Conservation (phyloP, 2,797 vertebrate genomes). For the Poecilia picta region DNA sequence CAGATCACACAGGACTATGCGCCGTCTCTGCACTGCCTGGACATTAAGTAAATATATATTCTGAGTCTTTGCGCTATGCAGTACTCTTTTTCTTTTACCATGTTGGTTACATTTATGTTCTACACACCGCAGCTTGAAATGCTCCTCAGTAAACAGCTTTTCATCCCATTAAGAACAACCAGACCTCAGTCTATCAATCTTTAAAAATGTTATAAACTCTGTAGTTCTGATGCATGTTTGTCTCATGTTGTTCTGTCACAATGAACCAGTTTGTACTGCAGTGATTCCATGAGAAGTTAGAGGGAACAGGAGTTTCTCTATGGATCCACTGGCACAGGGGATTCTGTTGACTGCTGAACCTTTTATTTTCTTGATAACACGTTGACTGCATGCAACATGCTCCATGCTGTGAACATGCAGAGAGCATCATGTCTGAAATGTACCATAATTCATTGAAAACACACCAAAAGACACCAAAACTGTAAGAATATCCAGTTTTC, state of each 20-base stretch:
- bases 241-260: neutral
- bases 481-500: neutral
- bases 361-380: neutral
- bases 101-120: neutral
- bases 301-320: neutral
- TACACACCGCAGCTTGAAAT: neutral
- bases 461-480: neutral
- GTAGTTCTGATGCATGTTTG: neutral
- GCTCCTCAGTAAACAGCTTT: neutral
- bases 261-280: neutral
- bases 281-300: neutral
- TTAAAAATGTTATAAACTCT: neutral
- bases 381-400: neutral
- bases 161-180: neutral
- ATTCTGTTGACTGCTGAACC: neutral
- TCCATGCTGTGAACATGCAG: too few relatives aligned
- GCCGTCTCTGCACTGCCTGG: neutral
- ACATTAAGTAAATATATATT: neutral
- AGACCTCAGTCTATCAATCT: neutral
- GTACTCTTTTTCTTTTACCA: neutral
- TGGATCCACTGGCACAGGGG: neutral
- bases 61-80: neutral
- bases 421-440: neutral
- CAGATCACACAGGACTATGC: neutral
- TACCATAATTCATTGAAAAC: neutral